These are phyloP conservation scores for Ectobius pallidus DNA, from an alignment of 2,888 invertebrate genomes.

Conservation along the genomic window DNA sequence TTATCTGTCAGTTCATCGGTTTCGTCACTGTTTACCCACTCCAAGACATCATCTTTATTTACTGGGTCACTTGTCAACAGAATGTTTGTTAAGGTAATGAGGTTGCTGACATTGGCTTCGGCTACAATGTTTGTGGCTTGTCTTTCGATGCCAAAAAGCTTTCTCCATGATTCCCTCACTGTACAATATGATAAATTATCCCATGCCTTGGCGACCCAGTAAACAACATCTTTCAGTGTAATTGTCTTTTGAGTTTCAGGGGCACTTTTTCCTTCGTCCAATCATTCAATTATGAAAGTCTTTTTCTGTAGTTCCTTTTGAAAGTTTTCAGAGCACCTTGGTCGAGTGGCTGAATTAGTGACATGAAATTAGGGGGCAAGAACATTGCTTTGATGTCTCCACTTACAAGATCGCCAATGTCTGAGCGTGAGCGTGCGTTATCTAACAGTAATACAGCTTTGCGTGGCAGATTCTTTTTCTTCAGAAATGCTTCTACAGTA, in stretches of 20 bases:
- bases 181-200: background rate
- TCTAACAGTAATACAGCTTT: background rate
- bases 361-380: background rate
- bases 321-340: conserved; percentile 1
- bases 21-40: background rate
- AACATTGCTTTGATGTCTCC: conserved; percentile 23
- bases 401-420: background rate
- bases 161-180: background rate
- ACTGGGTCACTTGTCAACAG: background rate
- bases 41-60: background rate
- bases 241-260: background rate
- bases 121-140: background rate
- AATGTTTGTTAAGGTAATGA: background rate
- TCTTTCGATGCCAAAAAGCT: background rate
- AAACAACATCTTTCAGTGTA: background rate
- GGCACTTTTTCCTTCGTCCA: background rate
- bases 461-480: conserved; percentile 3
- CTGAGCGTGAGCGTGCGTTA: background rate
- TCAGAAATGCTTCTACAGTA: conserved; percentile 6
- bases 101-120: background rate
- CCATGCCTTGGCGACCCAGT: background rate
- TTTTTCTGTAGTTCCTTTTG: conserved; percentile 13
- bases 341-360: conserved; percentile 6
- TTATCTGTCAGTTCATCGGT: background rate
- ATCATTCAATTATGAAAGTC: background rate